Evolutionary conservation across 2,113 vertebrate genomes (phyloP).

Genomic region (Perca flavescens): DNA sequence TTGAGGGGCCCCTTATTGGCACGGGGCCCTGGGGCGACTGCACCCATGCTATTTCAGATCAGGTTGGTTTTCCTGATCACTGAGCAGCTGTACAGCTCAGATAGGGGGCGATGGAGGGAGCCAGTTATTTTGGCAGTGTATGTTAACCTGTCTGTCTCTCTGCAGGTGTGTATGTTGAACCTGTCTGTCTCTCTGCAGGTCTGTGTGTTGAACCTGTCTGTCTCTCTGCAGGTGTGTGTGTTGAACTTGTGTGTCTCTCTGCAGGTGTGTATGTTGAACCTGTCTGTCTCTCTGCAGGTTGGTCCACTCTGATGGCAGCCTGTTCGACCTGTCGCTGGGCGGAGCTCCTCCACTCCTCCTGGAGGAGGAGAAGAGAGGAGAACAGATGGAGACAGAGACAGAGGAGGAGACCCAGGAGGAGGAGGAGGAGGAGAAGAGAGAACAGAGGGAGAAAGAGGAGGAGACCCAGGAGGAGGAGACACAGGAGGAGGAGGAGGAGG

Average conservation of each 20-base stretch:
- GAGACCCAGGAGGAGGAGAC: constrained; percentile 56
- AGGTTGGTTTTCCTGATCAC: no score
- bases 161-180: no score
- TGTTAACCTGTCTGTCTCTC: no score
- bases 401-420: constrained; percentile 19
- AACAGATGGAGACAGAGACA: constrained; percentile 34
- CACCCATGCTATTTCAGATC: no score
- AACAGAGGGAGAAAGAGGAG: constrained; percentile 47
- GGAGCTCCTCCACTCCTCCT: constrained; percentile 78
- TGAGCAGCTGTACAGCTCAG: no score
- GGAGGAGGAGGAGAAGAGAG: constrained; percentile 50
- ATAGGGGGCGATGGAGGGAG: no score
- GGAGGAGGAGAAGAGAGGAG: constrained; percentile 64
- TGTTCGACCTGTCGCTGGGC: constrained; percentile 90
- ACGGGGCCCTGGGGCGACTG: no score
- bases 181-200: no score
- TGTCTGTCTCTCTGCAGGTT: constrained; percentile 81
- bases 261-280: no score
- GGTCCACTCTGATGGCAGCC: constrained; percentile 94
- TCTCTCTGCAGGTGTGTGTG: not conserved
- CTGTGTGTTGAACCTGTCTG: not conserved
- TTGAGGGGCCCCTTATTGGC: no score
- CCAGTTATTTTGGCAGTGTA: no score
- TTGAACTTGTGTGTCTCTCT: not conserved
- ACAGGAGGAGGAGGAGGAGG: constrained; percentile 58